Evolutionary conservation across 2,797 vertebrate species (phyloP).

Genomic region (Phrynocephalus forsythii): DNA sequence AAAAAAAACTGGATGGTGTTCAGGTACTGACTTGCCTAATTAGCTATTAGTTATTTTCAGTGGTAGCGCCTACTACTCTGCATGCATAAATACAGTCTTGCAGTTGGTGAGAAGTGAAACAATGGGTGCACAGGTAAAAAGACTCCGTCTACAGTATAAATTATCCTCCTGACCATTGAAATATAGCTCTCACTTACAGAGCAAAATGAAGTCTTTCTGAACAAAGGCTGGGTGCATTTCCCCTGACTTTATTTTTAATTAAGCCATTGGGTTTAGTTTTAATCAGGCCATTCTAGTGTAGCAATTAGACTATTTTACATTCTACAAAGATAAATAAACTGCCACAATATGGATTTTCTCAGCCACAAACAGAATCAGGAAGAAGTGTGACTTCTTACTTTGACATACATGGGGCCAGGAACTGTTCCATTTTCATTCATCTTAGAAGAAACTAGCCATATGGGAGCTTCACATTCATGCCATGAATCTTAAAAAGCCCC

Average conservation of each 20-base stretch:
- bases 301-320: not conserved
- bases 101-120: not conserved
- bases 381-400: not conserved
- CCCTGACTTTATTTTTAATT: not conserved
- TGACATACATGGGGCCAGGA: not conserved
- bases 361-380: not conserved
- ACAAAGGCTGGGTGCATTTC: not conserved
- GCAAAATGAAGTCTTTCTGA: not conserved
- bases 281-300: not conserved
- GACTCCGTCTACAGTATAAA: not conserved
- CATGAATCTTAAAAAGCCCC: too few species aligned
- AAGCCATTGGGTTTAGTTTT: not conserved
- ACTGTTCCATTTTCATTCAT: too few species aligned
- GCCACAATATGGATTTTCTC: not conserved
- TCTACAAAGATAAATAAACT: not conserved
- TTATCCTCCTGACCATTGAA: not conserved
- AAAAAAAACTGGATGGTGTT: not conserved
- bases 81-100: not conserved
- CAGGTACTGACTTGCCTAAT: not conserved
- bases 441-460: too few species aligned
- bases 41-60: not conserved
- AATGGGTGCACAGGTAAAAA: not conserved
- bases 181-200: not conserved
- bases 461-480: too few species aligned
- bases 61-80: not conserved